Base-by-base conservation (phyloP, 2,888 invertebrate genomes). In the Hyppa rectilinea region DNA sequence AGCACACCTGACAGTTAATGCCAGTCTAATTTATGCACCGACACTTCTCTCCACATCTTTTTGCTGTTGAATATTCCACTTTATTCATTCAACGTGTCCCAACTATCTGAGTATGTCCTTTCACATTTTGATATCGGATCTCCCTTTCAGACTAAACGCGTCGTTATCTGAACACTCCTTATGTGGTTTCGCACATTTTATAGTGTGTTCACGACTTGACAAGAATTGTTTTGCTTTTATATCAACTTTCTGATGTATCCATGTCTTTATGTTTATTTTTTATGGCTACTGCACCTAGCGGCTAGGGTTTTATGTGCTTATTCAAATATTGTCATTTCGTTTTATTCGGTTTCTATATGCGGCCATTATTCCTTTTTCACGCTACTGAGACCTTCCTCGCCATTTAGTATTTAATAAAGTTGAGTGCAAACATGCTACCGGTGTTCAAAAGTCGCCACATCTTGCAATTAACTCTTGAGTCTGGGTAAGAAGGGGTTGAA, bases 121-220 rank as follows among this genome's bases (percentile, higher is more conserved):
- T 75, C 63, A 52, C 49, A 66, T 66, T 66, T 68, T 52, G 56
- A 61, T 75, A 80, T 64, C 67, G 26, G 14, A 26, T 20, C 64
- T 64, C 63, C 53, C 29, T 75, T 75, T 64, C 75, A 36, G 47
- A 47, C 31, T 43, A 63, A 60, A 47, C 67, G 29, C 49, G 45
- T 56, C 61, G 49, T 77, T 77, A 78, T 80, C 68, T 58, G 47
- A 26, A 43, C n/a, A 23, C 75, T 61, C 61, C 80, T 36, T 69
- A 65, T 69, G 49, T 64, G 29, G 68, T 58, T 75, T 75, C 64
- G 64, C 64, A 65, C 56, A 75, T 75, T 78, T 75, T 62, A 69
- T 59, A 31, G 29, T 49, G 29, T 58, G 61, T 62, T 69, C 75
- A 80, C 80, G 76, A 78, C 52, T 61, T 58, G 5, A n/a, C 26